Base-by-base conservation (phyloP, 30 jellyfish, hydroid and myxozoan genomes). In the Catostylus mosaicus region DNA sequence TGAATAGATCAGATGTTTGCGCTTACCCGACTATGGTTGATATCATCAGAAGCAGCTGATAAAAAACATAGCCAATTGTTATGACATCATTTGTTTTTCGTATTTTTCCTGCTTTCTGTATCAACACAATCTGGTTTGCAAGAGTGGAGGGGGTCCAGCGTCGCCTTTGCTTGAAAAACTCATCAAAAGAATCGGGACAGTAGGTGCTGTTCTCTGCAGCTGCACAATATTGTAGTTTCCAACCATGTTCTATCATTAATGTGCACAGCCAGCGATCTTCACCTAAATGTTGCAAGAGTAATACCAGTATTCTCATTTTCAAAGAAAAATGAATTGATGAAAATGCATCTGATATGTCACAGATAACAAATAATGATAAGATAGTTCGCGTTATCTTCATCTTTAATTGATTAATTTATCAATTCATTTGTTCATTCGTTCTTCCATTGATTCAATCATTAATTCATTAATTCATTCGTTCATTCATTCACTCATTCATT, bases 241-340 rank as follows among this genome's bases (percentile, higher is more conserved):
- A 91, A 38, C 98, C 98, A 52, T 83, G 87, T 36, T 91, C 98
- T 14, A 91, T 71, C 95, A 91, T 62, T 31, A 91, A 74, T 8
- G 98, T 91, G 78, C 98, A 91, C 26, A 91, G 61, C 98, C 98
- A 91, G n/a, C 98, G 95, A 75, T 91, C 98, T 85, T 91, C 98
- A 67, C 97, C 97, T 90, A 3, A 2, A 48, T 48, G 1, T n/a
- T n/a, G n/a, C n/a, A n/a, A n/a, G n/a, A n/a, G n/a, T n/a, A n/a
- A n/a, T n/a, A n/a, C n/a, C n/a, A n/a, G n/a, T n/a, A n/a, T n/a
- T n/a, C n/a, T n/a, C n/a, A n/a, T n/a, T n/a, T n/a, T n/a, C n/a
- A n/a, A n/a, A n/a, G n/a, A n/a, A n/a, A n/a, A n/a, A n/a, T n/a
- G n/a, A n/a, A n/a, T n/a, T n/a, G n/a, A n/a, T n/a, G n/a, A n/a